Conservation (phyloP, 2,888 invertebrate genomes). For the Cantharis rufa region DNA sequence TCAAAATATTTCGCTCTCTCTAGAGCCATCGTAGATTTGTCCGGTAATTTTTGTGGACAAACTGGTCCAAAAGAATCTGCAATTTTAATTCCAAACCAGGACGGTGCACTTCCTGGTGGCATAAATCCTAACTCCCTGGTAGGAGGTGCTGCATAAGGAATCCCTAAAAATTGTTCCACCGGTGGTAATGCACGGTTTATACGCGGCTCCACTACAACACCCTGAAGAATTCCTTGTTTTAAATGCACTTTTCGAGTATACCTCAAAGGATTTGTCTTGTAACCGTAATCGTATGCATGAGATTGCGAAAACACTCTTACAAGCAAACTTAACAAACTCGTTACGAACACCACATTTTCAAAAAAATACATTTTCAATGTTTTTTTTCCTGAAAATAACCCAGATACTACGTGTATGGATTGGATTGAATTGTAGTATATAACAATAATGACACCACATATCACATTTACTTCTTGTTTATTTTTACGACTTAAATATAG, state of each 20-base stretch:
- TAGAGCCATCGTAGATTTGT: constrained; percentile 65
- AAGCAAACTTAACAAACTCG: constrained; percentile 9
- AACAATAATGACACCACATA: neutral
- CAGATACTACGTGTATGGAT: too few relatives aligned
- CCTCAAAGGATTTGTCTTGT: constrained; percentile 29
- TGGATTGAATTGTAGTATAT: neutral
- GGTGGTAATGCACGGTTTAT: constrained; percentile 64
- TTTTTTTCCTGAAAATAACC: neutral
- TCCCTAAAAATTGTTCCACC: constrained; percentile 76
- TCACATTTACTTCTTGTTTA: neutral
- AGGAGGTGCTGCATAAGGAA: constrained; percentile 83
- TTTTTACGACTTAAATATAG: neutral
- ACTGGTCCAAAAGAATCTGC: constrained; percentile 77
- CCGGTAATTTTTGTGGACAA: constrained; percentile 83
- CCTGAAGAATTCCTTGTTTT: constrained; percentile 59
- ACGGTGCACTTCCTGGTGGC: constrained; percentile 72
- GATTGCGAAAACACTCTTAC: constrained; percentile 9
- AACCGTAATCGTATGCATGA: constrained; percentile 32
- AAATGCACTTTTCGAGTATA: constrained; percentile 39
- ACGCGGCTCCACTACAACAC: constrained; percentile 68
- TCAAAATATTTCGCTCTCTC: constrained; percentile 74
- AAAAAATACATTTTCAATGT: constrained; percentile 34
- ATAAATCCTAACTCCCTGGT: constrained; percentile 66
- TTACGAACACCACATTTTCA: constrained; percentile 8
- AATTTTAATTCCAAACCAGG: constrained; percentile 74